Evolutionary conservation across 2,797 vertebrate genomes (phyloP).

Genomic region (Sebastes oblongus): DNA sequence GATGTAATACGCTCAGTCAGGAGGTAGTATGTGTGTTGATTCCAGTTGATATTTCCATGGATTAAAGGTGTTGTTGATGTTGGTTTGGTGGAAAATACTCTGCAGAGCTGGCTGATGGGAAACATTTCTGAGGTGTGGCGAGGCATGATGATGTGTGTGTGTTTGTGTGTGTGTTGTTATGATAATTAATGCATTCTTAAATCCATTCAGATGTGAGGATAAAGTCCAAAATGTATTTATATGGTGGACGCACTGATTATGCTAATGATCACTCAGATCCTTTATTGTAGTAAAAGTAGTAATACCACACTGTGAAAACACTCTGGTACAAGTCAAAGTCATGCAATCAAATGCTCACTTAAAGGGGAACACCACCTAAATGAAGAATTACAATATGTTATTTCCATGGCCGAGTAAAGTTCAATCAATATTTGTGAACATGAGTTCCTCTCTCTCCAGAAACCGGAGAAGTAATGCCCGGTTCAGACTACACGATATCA

Average conservation of each 20-base stretch:
- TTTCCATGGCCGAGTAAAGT: too few species aligned
- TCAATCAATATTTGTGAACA: too few species aligned
- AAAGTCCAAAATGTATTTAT: not conserved
- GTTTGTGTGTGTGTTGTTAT: not conserved
- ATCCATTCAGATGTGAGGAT: not conserved
- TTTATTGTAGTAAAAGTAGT: not conserved
- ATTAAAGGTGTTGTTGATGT: conserved; percentile 19
- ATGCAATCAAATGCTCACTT: too few species aligned
- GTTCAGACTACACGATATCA: too few species aligned
- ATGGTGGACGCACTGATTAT: too few species aligned
- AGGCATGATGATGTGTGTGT: not conserved
- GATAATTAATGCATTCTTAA: not conserved
- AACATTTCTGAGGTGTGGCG: not conserved
- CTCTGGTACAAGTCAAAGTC: not conserved
- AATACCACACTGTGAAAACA: not conserved
- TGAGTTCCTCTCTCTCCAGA: too few species aligned
- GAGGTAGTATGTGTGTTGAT: not conserved
- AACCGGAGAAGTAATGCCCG: too few species aligned
- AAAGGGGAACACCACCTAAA: too few species aligned
- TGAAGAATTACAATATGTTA: too few species aligned
- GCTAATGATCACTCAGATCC: not conserved
- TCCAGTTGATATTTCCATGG: conserved; percentile 13
- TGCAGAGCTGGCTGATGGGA: not conserved
- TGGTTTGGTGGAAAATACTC: conserved; percentile 27
- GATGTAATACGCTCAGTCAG: not conserved